phyloP scores from a whole-genome alignment of 2,113 vertebrate genomes.

The Carettochelys insculpta region DNA sequence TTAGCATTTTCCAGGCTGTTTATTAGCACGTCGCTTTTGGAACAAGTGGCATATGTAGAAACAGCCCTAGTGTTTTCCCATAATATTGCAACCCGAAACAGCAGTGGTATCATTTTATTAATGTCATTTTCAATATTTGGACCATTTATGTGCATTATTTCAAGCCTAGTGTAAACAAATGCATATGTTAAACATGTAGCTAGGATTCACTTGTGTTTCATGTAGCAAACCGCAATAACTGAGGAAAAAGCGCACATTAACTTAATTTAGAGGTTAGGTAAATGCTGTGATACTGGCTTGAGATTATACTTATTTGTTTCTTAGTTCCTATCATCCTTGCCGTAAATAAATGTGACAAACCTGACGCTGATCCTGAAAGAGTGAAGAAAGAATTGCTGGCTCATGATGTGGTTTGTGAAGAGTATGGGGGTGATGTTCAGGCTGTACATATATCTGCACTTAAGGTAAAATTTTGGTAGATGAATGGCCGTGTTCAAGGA shows the following conservation, averaged over 20 bases:
- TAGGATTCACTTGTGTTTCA: neutral
- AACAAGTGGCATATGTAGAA: too few species aligned
- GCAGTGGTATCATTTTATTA: neutral
- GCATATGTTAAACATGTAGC: neutral
- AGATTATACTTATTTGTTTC: neutral
- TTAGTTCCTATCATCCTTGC: constrained; percentile 93
- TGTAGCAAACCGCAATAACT: neutral
- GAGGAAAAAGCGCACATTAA: neutral
- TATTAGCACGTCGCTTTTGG: too few species aligned
- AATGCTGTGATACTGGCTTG: neutral
- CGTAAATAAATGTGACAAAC: constrained; percentile 96
- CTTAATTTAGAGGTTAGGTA: neutral
- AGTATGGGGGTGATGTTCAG: constrained; percentile 93
- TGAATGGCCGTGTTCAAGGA: accelerated
- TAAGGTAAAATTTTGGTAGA: constrained; percentile 76
- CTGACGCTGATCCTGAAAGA: constrained; percentile 84
- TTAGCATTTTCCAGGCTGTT: too few species aligned
- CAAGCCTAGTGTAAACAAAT: neutral
- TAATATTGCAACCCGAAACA: neutral
- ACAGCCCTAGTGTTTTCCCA: too few species aligned
- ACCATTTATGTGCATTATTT: neutral
- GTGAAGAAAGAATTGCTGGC: constrained; percentile 89
- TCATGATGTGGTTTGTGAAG: constrained; percentile 90
- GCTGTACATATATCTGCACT: constrained; percentile 91
- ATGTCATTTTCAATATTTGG: neutral